A percentile compares a stretch with the other conserved stretches of the same genome.
phyloP scores from a whole-genome alignment of 2,113 vertebrate species.

The Chloropsis cyanopogon region DNA sequence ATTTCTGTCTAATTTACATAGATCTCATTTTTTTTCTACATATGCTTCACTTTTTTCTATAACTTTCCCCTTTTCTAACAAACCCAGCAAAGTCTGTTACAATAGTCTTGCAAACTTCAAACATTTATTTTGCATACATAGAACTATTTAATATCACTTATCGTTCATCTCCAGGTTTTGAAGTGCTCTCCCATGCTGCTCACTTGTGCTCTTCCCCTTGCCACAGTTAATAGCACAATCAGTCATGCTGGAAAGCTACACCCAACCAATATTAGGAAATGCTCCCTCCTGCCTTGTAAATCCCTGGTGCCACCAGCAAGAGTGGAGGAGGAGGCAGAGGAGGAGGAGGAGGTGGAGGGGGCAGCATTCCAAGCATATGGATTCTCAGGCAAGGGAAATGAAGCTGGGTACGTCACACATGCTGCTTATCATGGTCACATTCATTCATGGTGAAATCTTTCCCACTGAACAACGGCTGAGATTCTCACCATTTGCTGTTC shows the following conservation, averaged over 20 bases:
- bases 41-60: not conserved
- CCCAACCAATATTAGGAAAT: conserved; percentile 12
- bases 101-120: not conserved
- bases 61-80: not conserved
- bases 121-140: not conserved
- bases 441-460: not conserved
- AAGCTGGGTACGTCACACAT: not conserved
- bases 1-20: not conserved
- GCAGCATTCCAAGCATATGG: not conserved
- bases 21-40: not conserved
- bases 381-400: conserved; percentile 2
- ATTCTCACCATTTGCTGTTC: not conserved
- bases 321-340: not conserved
- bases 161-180: not conserved
- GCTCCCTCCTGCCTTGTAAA: not conserved
- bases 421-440: not conserved
- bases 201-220: conserved; percentile 24
- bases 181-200: not conserved
- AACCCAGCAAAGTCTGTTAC: not conserved
- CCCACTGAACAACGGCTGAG: not conserved
- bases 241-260: conserved; percentile 27
- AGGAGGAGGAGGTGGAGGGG: not conserved
- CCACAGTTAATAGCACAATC: not conserved
- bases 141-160: not conserved
- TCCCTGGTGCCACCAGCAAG: not conserved